Evolutionary conservation across 35 echinoderm and acorn worm genomes (phyloP).

Genomic region (Lytechinus pictus): DNA sequence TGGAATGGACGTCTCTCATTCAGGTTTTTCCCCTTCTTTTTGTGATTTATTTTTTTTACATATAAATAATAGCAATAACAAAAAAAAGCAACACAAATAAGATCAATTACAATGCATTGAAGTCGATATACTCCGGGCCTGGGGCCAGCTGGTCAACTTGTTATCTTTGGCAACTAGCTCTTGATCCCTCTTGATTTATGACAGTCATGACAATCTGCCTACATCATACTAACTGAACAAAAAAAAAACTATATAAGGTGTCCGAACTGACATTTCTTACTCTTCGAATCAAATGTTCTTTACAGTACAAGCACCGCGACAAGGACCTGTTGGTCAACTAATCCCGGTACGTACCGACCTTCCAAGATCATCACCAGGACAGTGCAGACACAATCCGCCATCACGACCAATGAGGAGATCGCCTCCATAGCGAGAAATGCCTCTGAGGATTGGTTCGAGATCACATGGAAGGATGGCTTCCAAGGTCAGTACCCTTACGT

Average conservation of each 20-base stretch:
- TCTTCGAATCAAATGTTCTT: neutral
- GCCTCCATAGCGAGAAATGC: neutral
- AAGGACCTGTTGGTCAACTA: neutral
- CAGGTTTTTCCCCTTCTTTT: neutral
- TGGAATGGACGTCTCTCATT: neutral
- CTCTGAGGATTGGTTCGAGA: slow-evolving; percentile 33
- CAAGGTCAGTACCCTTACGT: slow-evolving; percentile 74
- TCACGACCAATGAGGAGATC: neutral
- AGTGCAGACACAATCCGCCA: neutral
- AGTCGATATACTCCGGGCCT: too few relatives aligned
- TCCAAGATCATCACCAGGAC: neutral
- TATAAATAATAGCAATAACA: too few relatives aligned
- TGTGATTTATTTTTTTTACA: too few relatives aligned
- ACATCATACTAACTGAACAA: too few relatives aligned
- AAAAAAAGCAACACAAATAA: too few relatives aligned
- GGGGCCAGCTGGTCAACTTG: too few relatives aligned
- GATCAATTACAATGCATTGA: too few relatives aligned
- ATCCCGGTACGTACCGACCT: neutral
- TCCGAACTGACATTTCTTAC: too few relatives aligned
- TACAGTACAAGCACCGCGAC: neutral
- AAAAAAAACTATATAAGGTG: too few relatives aligned
- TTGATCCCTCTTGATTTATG: too few relatives aligned
- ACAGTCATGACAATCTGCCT: too few relatives aligned
- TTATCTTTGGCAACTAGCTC: too few relatives aligned
- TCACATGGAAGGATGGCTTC: slow-evolving; percentile 65